Base-by-base conservation (phyloP, 2,888 invertebrate genomes). In the Dryobota labecula region DNA sequence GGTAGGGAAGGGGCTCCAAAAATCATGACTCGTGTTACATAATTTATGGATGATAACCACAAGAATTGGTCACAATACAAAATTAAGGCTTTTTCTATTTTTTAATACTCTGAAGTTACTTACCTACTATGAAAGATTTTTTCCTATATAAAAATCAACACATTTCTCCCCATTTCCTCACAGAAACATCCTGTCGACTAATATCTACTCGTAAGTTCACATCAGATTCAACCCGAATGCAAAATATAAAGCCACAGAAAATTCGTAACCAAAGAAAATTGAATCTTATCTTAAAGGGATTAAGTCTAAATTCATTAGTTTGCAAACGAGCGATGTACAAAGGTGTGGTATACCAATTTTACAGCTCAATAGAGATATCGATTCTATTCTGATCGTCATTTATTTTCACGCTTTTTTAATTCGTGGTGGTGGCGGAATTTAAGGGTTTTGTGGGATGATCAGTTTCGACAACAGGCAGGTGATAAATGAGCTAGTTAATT, bases 301-400 rank as follows among this genome's bases (percentile, higher is more conserved):
- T 73, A 77, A 75, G 76, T 78, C 41, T 8, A 62, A 80, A 78
- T 78, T 85, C 61, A 66, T 78, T 75, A 74, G 67, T 76, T 80
- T 77, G 65, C 27, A 67, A 67, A 36, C 24, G 24, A 66, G 53
- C 47, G 43, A 36, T 36, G 60, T n/a, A 65, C 53, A 56, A 74
- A 80, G 49, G 57, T 64, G 33, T 24, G 56, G 67, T 70, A 57
- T 57, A 43, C 38, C 30, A 60, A 84, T 83, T 83, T 85, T 36
- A 70, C 80, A 75, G 76, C 43, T 80, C 72, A 73, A 65, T 72
- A 63, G 70, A 73, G 36, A 45, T 77, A 85, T 75, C 63, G 80
- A 85, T 80, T 80, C 51, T 58, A 36, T 66, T 65, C 38, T 54
- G 66, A 49, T 65, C 43, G 60, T 56, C 51, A 57, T 69, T 76